These are phyloP conservation scores for Diaphora mendica DNA, from an alignment of 2,888 invertebrate genomes.

Conservation along the genomic window DNA sequence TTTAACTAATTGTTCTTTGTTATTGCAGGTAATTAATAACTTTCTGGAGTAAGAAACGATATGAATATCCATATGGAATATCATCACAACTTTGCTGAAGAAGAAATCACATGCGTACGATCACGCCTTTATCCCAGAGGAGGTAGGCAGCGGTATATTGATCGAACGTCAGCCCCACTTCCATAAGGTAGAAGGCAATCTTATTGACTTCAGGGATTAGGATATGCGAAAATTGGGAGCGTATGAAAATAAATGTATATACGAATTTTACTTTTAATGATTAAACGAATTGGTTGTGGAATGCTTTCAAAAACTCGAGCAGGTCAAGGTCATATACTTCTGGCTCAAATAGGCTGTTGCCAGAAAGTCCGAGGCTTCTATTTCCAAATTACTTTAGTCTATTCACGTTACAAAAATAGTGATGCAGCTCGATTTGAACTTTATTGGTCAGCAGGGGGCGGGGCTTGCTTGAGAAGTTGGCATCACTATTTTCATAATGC, in stretches of 20 bases:
- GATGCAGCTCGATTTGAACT: background rate
- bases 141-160: background rate
- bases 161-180: background rate
- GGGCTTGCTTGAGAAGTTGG: background rate
- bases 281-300: background rate
- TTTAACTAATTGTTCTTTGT: background rate
- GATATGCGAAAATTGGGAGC: background rate
- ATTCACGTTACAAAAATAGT: background rate
- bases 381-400: constrained; percentile 5
- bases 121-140: background rate
- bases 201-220: background rate
- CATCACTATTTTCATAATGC: background rate
- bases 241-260: background rate
- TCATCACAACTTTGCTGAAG: background rate
- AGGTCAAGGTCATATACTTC: background rate
- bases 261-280: background rate
- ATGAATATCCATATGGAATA: background rate
- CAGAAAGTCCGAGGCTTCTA: background rate
- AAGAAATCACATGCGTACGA: background rate
- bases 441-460: background rate
- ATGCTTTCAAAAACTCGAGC: background rate
- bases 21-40: constrained; percentile 7
- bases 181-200: background rate
- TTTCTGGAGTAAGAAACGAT: background rate
- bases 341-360: too few species aligned